Evolutionary conservation across 2,888 invertebrate genomes (phyloP), one percentile per base, ranked within the genome.

Genomic region (Melanotus villosus): DNA sequence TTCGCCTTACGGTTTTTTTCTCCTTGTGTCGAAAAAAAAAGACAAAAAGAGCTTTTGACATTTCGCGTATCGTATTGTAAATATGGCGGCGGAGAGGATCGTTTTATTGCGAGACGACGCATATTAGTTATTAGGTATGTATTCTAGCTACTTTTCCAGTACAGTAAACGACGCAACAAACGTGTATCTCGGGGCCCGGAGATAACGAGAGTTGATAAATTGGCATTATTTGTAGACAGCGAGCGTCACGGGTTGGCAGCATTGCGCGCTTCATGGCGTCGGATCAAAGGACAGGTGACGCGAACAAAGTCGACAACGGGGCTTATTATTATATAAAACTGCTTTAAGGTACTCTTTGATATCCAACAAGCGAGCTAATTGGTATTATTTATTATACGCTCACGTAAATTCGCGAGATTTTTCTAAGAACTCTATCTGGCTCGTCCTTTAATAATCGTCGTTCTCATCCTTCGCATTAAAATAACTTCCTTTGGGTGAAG

Each of bases 261-360:
- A 75, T 78, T 75, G 72, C 79, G 81, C 81, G 81, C 80, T 78
- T 80, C 74, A 78, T 73, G 77, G 81, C 77, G 65, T 75, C 75
- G 79, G 79, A 82, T 83, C 83, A 83, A 83, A 83, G 82, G 77
- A 60, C 77, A 80, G 77, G 75, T 80, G 79, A 80, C 77, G 77
- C 77, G 76, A 81, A 80, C 81, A 80, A 81, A 81, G 81, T 80
- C 74, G 82, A 82, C 81, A 80, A 77, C 80, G 73, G 74, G 77
- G 79, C 80, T 80, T 81, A 80, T 81, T 80, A 80, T 80, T 79
- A 75, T 78, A 79, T 80, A 80, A 81, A 81, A 81, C 77, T 80
- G 78, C 78, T 80, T 79, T 81, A 79, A 80, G 78, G 78, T 79
- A 76, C 75, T 72, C 80, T 80, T 81, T 81, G 80, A 78, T 72